These are phyloP conservation scores for Geotrupes spiniger DNA, from an alignment of 2,888 invertebrate genomes.

Conservation along the genomic window DNA sequence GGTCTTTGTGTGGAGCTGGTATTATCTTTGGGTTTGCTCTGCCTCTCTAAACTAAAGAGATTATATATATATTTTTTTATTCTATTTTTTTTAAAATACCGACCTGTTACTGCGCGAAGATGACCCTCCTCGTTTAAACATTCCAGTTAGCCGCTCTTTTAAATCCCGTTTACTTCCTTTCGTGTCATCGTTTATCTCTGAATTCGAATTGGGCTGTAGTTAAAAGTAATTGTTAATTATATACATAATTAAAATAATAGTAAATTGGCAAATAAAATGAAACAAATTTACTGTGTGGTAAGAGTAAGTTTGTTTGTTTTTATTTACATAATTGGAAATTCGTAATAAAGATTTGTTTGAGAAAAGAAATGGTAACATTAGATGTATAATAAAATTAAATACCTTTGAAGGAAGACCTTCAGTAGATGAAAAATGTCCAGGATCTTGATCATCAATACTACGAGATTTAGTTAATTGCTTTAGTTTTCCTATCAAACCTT, in stretches of 20 bases:
- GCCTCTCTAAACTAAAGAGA: constrained; percentile 42
- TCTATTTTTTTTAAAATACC: too few species aligned
- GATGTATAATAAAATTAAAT: too few species aligned
- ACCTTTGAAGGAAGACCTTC: constrained; percentile 56
- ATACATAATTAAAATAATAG: too few species aligned
- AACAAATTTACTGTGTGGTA: too few species aligned
- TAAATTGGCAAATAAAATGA: too few species aligned
- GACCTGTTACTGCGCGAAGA: constrained; percentile 68
- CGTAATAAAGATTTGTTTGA: not conserved
- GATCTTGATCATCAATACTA: constrained; percentile 69
- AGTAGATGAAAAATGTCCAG: constrained; percentile 42
- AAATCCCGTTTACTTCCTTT: constrained; percentile 71
- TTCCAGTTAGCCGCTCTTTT: constrained; percentile 76
- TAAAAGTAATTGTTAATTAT: too few species aligned
- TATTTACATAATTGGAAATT: not conserved
- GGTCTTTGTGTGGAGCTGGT: constrained; percentile 53
- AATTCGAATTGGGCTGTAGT: constrained; percentile 63
- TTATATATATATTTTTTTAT: not conserved
- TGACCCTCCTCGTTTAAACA: constrained; percentile 71
- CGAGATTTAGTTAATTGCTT: constrained; percentile 82
- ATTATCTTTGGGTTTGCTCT: constrained; percentile 37
- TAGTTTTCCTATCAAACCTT: constrained; percentile 78
- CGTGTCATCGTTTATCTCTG: constrained; percentile 65
- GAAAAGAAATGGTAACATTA: not conserved
- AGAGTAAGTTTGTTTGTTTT: too few species aligned